Conservation (phyloP, 1,140 invertebrate genomes). For the Rhynchophorus ferrugineus region DNA sequence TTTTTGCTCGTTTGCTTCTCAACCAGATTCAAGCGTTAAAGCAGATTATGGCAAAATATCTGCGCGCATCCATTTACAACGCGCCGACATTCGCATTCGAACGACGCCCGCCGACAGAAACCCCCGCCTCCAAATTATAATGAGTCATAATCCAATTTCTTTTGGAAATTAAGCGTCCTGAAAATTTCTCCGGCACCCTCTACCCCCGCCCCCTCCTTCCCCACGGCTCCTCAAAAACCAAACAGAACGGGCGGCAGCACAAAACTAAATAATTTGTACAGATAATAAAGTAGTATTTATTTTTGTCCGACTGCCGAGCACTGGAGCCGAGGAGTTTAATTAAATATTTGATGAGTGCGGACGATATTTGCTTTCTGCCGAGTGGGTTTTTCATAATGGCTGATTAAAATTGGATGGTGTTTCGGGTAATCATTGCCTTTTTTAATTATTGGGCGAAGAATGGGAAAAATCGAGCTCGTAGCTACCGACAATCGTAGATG, state of each 20-base stretch:
- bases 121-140: constrained; percentile 14
- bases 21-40: too few relatives aligned
- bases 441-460: not conserved
- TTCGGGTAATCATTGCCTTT: not conserved
- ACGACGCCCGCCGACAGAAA: constrained; percentile 2
- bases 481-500: too few relatives aligned
- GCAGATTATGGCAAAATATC: not conserved
- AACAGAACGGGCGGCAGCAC: constrained; percentile 11
- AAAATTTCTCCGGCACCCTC: constrained; percentile 16
- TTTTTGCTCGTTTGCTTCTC: too few relatives aligned
- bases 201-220: too few relatives aligned
- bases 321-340: constrained; percentile 12
- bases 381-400: constrained; percentile 1
- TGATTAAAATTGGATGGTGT: constrained; percentile 1
- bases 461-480: too few relatives aligned
- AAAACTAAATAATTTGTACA: constrained; percentile 22
- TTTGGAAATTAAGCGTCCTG: constrained; percentile 17
- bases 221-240: constrained; percentile 13
- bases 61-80: not conserved
- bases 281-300: constrained; percentile 21
- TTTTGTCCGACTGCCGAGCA: constrained; percentile 9
- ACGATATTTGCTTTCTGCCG: constrained; percentile 13
- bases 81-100: constrained; percentile 6
- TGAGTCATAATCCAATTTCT: constrained; percentile 21
- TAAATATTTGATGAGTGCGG: constrained; percentile 20